A percentile compares a stretch with the other conserved stretches of the same genome.
phyloP scores from a whole-genome alignment of 2,113 vertebrate species.

The Benitochromis conjunctus region DNA sequence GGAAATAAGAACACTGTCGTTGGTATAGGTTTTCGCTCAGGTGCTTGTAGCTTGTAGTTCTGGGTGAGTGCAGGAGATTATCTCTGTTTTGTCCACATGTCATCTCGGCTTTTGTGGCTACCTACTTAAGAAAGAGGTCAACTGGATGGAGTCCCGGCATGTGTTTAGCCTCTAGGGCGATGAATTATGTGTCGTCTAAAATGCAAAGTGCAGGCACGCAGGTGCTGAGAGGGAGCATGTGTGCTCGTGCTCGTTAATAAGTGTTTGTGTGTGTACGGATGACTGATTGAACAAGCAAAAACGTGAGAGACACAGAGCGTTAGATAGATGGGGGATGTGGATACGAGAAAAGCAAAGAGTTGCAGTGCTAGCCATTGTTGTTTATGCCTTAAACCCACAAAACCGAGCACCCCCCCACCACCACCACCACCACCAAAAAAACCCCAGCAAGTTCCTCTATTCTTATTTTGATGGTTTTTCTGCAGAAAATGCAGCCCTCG shows the following conservation, averaged over 20 bases:
- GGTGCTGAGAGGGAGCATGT: slow-evolving; percentile 40
- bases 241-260: slow-evolving; percentile 1
- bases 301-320: slow-evolving; percentile 23
- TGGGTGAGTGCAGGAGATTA: slow-evolving; percentile 25
- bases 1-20: slow-evolving; percentile 2
- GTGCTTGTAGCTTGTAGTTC: not conserved
- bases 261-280: slow-evolving; percentile 12
- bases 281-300: slow-evolving; percentile 51
- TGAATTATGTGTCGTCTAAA: slow-evolving; percentile 56
- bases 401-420: not conserved
- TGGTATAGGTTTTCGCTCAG: slow-evolving; percentile 14
- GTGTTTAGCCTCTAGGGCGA: slow-evolving; percentile 43
- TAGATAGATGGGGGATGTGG: slow-evolving; percentile 8
- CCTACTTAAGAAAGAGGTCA: slow-evolving; percentile 66
- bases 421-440: not conserved
- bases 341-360: slow-evolving; percentile 1
- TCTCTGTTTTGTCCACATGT: slow-evolving; percentile 46
- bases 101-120: slow-evolving; percentile 37
- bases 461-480: slow-evolving; percentile 61
- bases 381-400: slow-evolving; percentile 34
- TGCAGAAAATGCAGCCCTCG: slow-evolving; percentile 55
- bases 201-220: slow-evolving; percentile 56
- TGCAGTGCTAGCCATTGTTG: slow-evolving; percentile 13
- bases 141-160: slow-evolving; percentile 57
- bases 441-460: not conserved